These are phyloP conservation scores for Mastigias papua DNA, from an alignment of 30 jellyfish, hydroid and myxozoan species.

Conservation along the genomic window DNA sequence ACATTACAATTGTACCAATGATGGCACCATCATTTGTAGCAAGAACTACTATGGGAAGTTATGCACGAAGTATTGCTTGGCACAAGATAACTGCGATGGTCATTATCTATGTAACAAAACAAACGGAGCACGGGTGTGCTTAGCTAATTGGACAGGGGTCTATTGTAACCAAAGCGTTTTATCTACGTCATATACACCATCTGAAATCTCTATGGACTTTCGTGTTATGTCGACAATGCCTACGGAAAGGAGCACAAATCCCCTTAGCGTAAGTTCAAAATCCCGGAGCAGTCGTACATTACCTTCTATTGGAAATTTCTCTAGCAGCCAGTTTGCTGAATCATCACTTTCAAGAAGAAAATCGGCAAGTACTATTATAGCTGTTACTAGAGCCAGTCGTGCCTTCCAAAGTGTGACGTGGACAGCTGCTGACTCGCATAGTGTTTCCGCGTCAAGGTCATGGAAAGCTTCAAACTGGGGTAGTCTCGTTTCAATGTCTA, in stretches of 20 bases:
- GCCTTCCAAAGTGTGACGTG: not conserved
- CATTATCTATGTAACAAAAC: slow-evolving; percentile 34
- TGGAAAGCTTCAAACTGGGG: not conserved
- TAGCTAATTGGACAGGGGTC: slow-evolving; percentile 37
- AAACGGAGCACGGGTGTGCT: slow-evolving; percentile 40
- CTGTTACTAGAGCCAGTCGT: not conserved
- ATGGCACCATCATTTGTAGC: slow-evolving; percentile 27
- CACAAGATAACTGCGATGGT: slow-evolving; percentile 45
- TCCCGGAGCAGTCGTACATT: not conserved
- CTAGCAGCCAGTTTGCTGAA: not conserved
- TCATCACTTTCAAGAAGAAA: not conserved
- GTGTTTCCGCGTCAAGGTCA: not conserved
- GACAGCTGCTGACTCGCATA: not conserved
- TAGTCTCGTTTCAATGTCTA: not conserved
- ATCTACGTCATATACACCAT: not conserved
- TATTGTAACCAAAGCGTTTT: slow-evolving; percentile 25
- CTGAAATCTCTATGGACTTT: not conserved
- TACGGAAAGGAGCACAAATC: not conserved
- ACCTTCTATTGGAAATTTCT: not conserved
- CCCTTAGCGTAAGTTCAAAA: not conserved
- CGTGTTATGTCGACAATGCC: not conserved
- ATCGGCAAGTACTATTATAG: not conserved
- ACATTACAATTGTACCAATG: slow-evolving; percentile 2
- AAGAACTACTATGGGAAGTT: slow-evolving; percentile 38
- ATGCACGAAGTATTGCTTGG: slow-evolving; percentile 39